Percentiles rank a stretch among this genome's conserved stretches.
Conservation (phyloP, 2,888 invertebrate genomes). For the Arge pagana region DNA sequence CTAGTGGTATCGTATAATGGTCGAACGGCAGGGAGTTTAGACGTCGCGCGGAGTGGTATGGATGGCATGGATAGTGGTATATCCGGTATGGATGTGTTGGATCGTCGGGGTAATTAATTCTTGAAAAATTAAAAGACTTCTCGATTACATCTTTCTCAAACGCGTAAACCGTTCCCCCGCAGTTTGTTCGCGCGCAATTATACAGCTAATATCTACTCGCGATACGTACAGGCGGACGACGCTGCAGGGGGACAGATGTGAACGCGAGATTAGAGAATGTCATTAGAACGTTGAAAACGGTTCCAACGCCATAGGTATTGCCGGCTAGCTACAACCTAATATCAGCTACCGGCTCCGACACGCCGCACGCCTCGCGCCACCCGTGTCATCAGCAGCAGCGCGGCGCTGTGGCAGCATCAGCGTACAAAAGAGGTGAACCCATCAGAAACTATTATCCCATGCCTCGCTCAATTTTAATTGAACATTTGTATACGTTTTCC, state of each 20-base stretch:
- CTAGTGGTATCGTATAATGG: too few species aligned
- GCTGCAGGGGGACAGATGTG: constrained; percentile 18
- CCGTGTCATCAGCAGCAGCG: constrained; percentile 30
- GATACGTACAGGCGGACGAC: too few species aligned
- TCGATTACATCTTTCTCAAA: constrained; percentile 14
- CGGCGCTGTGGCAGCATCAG: constrained; percentile 20
- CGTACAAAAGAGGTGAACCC: constrained; percentile 7
- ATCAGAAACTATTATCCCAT: constrained; percentile 3
- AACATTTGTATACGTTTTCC: too few species aligned
- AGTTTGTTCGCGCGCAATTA: background rate
- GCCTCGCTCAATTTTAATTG: background rate
- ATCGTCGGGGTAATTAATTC: constrained; percentile 42
- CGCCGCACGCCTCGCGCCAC: too few species aligned
- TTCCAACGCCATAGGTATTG: too few species aligned
- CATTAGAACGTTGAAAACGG: constrained; percentile 38
- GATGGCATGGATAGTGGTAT: background rate
- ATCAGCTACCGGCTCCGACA: too few species aligned
- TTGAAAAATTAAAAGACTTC: constrained; percentile 38
- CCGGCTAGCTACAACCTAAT: too few species aligned
- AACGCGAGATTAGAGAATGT: constrained; percentile 50
- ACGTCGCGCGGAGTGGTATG: too few species aligned
- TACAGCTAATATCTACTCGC: background rate
- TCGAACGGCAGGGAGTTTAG: too few species aligned
- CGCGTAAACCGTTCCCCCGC: background rate
- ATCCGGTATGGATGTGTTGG: background rate